phyloP scores from a whole-genome alignment of 2,888 invertebrate species.

The Sylvicola fuscatus region DNA sequence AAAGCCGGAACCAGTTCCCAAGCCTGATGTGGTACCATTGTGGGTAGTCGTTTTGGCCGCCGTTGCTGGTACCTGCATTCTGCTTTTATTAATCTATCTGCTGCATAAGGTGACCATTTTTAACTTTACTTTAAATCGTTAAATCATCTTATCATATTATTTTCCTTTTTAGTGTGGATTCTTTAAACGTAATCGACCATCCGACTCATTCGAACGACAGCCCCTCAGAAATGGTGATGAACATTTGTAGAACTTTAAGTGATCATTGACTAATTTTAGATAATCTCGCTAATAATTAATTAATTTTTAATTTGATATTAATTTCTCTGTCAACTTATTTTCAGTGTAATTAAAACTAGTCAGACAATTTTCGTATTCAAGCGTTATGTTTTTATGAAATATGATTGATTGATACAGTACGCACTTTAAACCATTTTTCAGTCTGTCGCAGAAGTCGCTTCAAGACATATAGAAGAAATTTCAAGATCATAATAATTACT shows the following conservation, averaged over 20 bases:
- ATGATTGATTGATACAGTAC: too few species aligned
- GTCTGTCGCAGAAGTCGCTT: too few species aligned
- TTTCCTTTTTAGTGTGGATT: constrained; percentile 56
- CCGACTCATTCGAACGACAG: constrained; percentile 48
- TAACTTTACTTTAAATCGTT: constrained; percentile 2
- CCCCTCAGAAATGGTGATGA: constrained; percentile 64
- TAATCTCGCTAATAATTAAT: not conserved
- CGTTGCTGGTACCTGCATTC: constrained; percentile 56
- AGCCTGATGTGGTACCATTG: constrained; percentile 53
- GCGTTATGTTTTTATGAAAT: too few species aligned
- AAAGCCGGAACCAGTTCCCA: constrained; percentile 39
- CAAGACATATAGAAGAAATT: too few species aligned
- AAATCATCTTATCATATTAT: constrained; percentile 4
- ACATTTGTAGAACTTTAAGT: constrained; percentile 34
- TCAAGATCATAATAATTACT: too few species aligned
- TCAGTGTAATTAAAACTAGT: too few species aligned
- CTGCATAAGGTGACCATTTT: constrained; percentile 51
- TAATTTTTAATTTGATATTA: too few species aligned
- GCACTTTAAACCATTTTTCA: too few species aligned
- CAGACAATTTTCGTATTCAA: too few species aligned
- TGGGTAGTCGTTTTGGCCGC: constrained; percentile 78
- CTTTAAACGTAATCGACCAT: constrained; percentile 76
- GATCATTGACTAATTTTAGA: constrained; percentile 1
- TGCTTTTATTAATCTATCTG: constrained; percentile 54
- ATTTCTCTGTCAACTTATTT: too few species aligned